Percentiles rank a stretch among this genome's conserved stretches.
These are phyloP conservation scores for Conus ventricosus DNA, from an alignment of 1,140 invertebrate species.

Conservation along the genomic window DNA sequence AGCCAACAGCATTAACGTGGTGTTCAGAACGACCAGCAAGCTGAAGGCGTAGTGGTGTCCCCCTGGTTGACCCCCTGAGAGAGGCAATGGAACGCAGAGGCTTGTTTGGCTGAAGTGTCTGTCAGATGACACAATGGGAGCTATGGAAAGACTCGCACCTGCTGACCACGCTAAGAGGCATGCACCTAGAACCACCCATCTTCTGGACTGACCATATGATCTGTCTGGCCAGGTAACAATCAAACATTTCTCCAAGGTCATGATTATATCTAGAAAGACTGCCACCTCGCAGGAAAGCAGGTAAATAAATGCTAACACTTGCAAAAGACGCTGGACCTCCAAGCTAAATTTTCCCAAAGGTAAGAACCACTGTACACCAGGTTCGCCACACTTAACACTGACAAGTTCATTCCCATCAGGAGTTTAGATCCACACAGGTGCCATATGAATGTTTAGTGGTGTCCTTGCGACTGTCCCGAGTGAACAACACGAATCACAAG, in stretches of 20 bases:
- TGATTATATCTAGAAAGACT: not conserved
- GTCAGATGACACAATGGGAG: not conserved
- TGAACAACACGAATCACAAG: not conserved
- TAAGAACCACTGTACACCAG: not conserved
- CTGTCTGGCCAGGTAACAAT: not conserved
- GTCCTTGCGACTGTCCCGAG: not conserved
- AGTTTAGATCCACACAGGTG: not conserved
- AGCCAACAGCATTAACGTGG: not conserved
- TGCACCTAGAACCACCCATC: too few species aligned
- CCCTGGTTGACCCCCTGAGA: not conserved
- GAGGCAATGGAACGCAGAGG: not conserved
- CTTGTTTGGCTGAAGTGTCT: not conserved
- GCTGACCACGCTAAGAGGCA: not conserved
- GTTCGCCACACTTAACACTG: not conserved
- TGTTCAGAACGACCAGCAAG: not conserved
- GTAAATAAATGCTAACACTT: not conserved
- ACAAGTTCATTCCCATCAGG: slow-evolving; percentile 8
- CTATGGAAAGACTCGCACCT: not conserved
- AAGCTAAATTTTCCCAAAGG: not conserved
- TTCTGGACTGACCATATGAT: not conserved
- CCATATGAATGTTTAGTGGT: not conserved
- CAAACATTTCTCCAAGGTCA: not conserved
- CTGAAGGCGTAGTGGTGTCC: not conserved
- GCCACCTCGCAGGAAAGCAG: not conserved
- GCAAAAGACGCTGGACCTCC: not conserved